These are phyloP conservation scores for Chironomus tentans DNA, from an alignment of 2,888 invertebrate genomes.

Conservation along the genomic window DNA sequence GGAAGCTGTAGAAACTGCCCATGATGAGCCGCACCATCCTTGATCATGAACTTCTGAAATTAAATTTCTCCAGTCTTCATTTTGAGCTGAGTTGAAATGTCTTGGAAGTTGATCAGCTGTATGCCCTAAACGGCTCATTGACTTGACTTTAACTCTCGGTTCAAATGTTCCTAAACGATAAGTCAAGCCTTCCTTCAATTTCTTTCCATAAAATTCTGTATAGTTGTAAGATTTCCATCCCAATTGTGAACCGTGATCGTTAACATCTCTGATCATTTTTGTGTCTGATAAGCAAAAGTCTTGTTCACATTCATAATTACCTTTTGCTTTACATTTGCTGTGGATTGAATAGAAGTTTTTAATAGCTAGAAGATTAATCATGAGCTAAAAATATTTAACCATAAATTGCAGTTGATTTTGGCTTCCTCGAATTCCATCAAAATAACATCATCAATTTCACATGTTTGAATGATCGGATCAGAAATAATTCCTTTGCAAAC, in stretches of 20 bases:
- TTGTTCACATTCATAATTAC: slow-evolving; percentile 50
- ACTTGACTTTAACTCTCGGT: slow-evolving; percentile 39
- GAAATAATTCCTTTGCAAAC: slow-evolving; percentile 52
- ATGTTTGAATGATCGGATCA: slow-evolving; percentile 26
- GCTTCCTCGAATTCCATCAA: slow-evolving; percentile 31
- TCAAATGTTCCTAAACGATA: slow-evolving; percentile 54
- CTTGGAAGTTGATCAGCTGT: slow-evolving; percentile 47
- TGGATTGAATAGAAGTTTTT: slow-evolving; percentile 28
- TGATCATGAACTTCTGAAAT: slow-evolving; percentile 65
- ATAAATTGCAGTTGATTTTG: slow-evolving; percentile 62
- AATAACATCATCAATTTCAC: slow-evolving; percentile 34
- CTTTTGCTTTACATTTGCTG: slow-evolving; percentile 48
- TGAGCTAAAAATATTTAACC: slow-evolving; percentile 45
- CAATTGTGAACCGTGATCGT: slow-evolving; percentile 44
- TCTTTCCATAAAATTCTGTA: slow-evolving; percentile 72
- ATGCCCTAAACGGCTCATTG: slow-evolving; percentile 38
- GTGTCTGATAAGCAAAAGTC: slow-evolving; percentile 68
- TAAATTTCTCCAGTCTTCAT: slow-evolving; percentile 61
- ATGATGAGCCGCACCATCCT: slow-evolving; percentile 63
- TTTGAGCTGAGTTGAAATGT: slow-evolving; percentile 58
- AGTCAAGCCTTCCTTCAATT: slow-evolving; percentile 67
- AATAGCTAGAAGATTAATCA: neutral
- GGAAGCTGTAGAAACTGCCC: slow-evolving; percentile 81
- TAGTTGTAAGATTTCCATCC: slow-evolving; percentile 80
- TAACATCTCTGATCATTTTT: slow-evolving; percentile 58